phyloP scores from a whole-genome alignment of 2,797 vertebrate species.

The Florisuga fusca region DNA sequence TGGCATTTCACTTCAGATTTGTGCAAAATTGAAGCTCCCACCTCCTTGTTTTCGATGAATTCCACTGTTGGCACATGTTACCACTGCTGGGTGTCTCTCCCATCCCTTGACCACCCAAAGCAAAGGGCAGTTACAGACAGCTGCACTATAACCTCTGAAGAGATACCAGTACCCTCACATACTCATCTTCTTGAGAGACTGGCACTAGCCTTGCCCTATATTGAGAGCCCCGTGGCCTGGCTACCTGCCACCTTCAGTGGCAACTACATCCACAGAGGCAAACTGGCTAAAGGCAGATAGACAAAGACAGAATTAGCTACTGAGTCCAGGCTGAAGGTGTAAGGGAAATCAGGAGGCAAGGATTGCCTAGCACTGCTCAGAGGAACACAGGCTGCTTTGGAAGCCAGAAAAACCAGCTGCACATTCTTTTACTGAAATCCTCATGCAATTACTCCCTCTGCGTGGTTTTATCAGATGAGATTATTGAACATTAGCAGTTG shows the following conservation, averaged over 20 bases:
- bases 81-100: background rate
- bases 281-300: background rate
- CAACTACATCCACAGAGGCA: background rate
- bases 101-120: background rate
- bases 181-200: background rate
- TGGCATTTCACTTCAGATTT: background rate
- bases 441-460: background rate
- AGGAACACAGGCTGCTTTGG: background rate
- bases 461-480: background rate
- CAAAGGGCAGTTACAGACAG: background rate
- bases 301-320: background rate
- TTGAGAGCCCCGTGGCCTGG: background rate
- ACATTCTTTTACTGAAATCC: background rate
- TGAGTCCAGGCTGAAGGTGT: background rate
- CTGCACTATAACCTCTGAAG: background rate
- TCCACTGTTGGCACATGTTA: background rate
- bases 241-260: fast-evolving
- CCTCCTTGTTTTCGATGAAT: background rate
- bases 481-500: slow-evolving; percentile 20
- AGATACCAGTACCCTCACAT: fast-evolving
- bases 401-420: slow-evolving; percentile 50
- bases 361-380: background rate
- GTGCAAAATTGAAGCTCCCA: background rate
- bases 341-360: background rate
- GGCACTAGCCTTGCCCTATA: background rate